Base-by-base conservation (phyloP, 2,797 vertebrate species). In the Todus mexicanus region DNA sequence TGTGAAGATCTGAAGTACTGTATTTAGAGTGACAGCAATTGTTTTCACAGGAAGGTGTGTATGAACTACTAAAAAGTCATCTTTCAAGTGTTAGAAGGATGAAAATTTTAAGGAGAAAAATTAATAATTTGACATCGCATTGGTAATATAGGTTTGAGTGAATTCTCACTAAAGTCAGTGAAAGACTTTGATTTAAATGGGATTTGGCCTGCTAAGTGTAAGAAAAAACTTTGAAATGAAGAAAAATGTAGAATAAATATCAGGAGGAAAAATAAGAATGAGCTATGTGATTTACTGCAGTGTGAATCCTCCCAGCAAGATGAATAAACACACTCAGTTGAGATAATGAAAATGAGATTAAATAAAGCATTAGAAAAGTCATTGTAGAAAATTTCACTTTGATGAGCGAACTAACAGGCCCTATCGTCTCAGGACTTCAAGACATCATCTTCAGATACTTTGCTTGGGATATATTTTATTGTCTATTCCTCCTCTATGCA, bases 1-100 rank as follows among this genome's bases (percentile, higher is more conserved):
- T 0, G 2, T 73, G 72, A 88, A 84, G 66, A 91, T 21, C 35
- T 87, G n/a, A 94, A 93, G 63, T 68, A 81, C 23, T 54, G 42
- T 51, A 76, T 79, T 94, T 92, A 90, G 57, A 92, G 53, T 70
- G 88, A 87, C 75, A 95, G 78, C 81, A 92, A 76, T 71, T 89
- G 72, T 87, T 92, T 94, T 86, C 66, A 81, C 2, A 2, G 37
- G 45, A 73, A 75, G 76, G 57, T 43, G 21, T 66, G 7, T 42
- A 38, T 31, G 60, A 82, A 43, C 25, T 38, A 8, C 26, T 77
- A n/a, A 65, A 50, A 13, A 84, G 56, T 35, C 18, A 37, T 35
- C 78, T 82, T 87, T 31, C 5, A 83, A 77, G 9, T 57, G 54
- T 77, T 77, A 54, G 59, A 84, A 90, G 12, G 29, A 85, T 60